These are phyloP conservation scores for Stenurella melanura DNA, from an alignment of 2,888 invertebrate species.

Conservation along the genomic window DNA sequence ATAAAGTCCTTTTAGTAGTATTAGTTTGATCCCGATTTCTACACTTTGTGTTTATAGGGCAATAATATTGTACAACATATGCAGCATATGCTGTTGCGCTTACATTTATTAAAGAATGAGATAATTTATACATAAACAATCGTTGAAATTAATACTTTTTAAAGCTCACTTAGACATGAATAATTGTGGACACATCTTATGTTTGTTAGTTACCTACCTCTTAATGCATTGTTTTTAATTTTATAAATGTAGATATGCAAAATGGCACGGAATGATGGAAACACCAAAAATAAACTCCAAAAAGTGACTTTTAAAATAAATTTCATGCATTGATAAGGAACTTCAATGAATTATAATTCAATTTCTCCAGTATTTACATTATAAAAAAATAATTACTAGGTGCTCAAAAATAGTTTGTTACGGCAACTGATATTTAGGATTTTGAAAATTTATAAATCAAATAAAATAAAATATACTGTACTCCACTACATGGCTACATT, in stretches of 20 bases:
- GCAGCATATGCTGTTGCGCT: neutral
- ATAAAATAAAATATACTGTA: too few species aligned
- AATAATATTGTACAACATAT: slow-evolving; percentile 9
- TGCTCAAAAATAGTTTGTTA: too few species aligned
- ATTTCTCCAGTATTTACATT: too few species aligned
- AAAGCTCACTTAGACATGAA: neutral
- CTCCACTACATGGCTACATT: too few species aligned
- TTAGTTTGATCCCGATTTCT: slow-evolving; percentile 22
- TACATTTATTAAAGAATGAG: slow-evolving; percentile 3
- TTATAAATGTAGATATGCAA: neutral
- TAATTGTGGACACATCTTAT: neutral
- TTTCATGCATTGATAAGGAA: too few species aligned
- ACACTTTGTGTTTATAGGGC: slow-evolving; percentile 34
- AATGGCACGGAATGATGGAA: neutral
- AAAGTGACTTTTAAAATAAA: too few species aligned
- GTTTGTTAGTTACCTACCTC: neutral
- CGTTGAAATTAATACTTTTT: slow-evolving; percentile 8
- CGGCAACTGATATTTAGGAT: too few species aligned
- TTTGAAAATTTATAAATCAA: too few species aligned
- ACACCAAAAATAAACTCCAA: too few species aligned
- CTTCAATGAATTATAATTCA: too few species aligned
- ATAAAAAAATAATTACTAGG: too few species aligned
- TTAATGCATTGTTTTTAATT: neutral
- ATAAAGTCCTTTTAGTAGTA: slow-evolving; percentile 26
- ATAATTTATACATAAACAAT: neutral